Conservation (phyloP, 2,888 invertebrate genomes). For the Acanthosepion esculentum region DNA sequence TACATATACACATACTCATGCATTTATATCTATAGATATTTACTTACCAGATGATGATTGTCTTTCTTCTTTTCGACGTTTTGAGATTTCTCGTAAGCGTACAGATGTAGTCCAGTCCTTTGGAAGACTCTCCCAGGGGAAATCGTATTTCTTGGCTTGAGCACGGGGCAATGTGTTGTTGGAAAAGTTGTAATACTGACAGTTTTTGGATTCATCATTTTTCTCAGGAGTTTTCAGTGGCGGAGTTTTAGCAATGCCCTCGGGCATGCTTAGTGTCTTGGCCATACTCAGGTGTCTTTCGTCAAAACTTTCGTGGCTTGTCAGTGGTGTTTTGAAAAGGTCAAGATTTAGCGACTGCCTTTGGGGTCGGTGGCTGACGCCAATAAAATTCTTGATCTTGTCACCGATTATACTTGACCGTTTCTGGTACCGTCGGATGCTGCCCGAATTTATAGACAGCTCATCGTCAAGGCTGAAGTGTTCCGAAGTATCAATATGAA, state of each 20-base stretch:
- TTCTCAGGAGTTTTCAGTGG: constrained; percentile 3
- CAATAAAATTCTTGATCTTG: constrained; percentile 65
- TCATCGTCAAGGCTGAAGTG: constrained; percentile 61
- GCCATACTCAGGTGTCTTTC: constrained; percentile 55
- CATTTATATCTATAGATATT: background rate
- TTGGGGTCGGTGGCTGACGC: constrained; percentile 53
- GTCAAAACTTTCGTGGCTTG: constrained; percentile 56
- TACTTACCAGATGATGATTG: constrained; percentile 71
- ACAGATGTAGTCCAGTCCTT: constrained; percentile 72
- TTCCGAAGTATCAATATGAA: constrained; percentile 54
- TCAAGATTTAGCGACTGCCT: constrained; percentile 67
- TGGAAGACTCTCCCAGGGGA: constrained; percentile 70
- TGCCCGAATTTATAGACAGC: constrained; percentile 58
- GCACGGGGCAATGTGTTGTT: constrained; percentile 66
- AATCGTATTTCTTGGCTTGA: constrained; percentile 65
- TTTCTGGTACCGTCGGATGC: constrained; percentile 61
- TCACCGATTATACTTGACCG: constrained; percentile 65
- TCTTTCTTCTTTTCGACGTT: constrained; percentile 66
- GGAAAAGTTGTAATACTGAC: constrained; percentile 67
- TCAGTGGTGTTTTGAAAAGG: constrained; percentile 53
- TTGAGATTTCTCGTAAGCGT: constrained; percentile 68
- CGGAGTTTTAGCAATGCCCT: constrained; percentile 52
- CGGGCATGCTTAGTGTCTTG: constrained; percentile 63
- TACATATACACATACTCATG: no score
- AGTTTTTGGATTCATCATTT: constrained; percentile 58